Percentiles rank a stretch among this genome's conserved stretches.
Conservation (phyloP, 2,888 invertebrate genomes). For the Mechanitis mazaeus region DNA sequence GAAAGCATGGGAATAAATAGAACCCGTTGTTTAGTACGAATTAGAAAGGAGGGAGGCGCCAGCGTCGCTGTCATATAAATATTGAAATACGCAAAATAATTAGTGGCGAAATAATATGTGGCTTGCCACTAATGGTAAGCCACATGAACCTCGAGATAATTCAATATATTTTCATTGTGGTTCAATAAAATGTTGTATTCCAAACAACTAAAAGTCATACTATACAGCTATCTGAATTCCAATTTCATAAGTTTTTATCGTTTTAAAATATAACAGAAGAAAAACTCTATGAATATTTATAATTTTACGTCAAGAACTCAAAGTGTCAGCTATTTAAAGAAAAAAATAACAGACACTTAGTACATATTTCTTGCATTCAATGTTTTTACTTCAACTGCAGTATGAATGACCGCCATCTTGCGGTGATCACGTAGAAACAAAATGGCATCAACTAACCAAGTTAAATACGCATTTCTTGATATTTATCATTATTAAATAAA, state of each 20-base stretch:
- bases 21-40: slow-evolving; percentile 32
- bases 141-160: slow-evolving; percentile 4
- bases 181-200: too few relatives aligned
- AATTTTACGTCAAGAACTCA: too few relatives aligned
- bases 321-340: too few relatives aligned
- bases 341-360: not conserved
- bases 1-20: slow-evolving; percentile 40
- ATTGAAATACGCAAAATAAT: not conserved
- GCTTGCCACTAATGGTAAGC: not conserved
- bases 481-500: too few relatives aligned
- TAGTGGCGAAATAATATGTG: not conserved
- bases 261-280: too few relatives aligned
- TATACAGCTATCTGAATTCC: not conserved
- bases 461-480: too few relatives aligned
- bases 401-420: slow-evolving; percentile 15
- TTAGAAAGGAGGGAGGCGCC: slow-evolving; percentile 28
- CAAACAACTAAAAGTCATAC: too few relatives aligned
- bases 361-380: not conserved
- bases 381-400: not conserved
- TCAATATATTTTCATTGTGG: not conserved
- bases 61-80: slow-evolving; percentile 6
- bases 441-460: too few relatives aligned
- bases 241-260: too few relatives aligned
- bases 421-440: not conserved
- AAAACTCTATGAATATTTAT: too few relatives aligned